phyloP scores from a whole-genome alignment of 2,888 invertebrate species.

The Cloeon dipterum region DNA sequence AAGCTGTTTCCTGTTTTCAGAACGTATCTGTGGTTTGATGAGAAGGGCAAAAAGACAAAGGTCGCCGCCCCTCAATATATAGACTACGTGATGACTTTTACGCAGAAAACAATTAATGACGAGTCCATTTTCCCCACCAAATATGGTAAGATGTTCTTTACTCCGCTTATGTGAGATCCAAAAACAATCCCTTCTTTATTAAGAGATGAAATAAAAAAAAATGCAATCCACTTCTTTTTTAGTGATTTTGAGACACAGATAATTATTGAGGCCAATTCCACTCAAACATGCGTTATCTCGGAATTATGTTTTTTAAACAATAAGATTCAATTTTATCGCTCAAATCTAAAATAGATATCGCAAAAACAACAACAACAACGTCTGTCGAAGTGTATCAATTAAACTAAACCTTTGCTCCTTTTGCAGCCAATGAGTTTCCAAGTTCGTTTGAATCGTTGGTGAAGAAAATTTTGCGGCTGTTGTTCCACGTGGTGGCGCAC shows the following conservation, averaged over 20 bases:
- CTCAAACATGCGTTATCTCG: no score
- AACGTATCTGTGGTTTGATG: slow-evolving; percentile 95
- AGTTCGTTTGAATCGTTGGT: slow-evolving; percentile 82
- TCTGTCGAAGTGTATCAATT: no score
- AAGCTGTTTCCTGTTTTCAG: slow-evolving; percentile 28
- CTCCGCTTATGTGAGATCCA: no score
- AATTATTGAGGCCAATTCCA: no score
- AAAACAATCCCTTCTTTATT: no score
- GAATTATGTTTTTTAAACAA: no score
- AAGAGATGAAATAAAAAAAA: no score
- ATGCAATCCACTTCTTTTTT: no score
- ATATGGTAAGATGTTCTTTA: slow-evolving; percentile 72
- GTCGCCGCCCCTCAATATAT: slow-evolving; percentile 96
- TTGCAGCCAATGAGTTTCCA: slow-evolving; percentile 79
- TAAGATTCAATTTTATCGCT: no score
- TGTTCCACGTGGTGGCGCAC: slow-evolving; percentile 96
- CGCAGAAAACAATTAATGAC: slow-evolving; percentile 90
- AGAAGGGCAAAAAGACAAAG: slow-evolving; percentile 93
- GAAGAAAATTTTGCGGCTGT: slow-evolving; percentile 84
- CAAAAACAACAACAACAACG: no score
- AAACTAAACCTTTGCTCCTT: slow-evolving; percentile 12
- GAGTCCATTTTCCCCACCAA: slow-evolving; percentile 95
- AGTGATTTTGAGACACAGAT: no score
- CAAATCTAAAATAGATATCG: no score
- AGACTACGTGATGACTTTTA: slow-evolving; percentile 97